Evolutionary conservation across 2,797 vertebrate species (phyloP).

Genomic region (Danio choprae): DNA sequence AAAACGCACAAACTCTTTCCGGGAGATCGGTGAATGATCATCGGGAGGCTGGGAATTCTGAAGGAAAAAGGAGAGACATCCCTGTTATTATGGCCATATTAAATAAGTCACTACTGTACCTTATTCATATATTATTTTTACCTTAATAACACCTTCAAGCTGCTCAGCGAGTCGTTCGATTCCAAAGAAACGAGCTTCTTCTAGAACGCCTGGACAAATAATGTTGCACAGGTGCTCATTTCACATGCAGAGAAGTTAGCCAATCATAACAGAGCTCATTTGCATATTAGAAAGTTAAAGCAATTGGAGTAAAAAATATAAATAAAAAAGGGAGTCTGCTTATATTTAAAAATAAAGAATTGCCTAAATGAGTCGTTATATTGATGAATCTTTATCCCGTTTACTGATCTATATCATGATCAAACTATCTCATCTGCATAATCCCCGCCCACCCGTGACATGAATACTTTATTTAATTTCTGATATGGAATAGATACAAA

Average conservation of each 20-base stretch:
- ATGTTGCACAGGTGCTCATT: background rate
- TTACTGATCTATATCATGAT: too few relatives aligned
- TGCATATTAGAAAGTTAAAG: background rate
- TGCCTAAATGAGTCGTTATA: too few relatives aligned
- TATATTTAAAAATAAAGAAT: too few relatives aligned
- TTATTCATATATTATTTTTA: conserved; percentile 57
- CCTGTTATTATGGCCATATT: background rate
- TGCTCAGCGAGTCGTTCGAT: conserved; percentile 96
- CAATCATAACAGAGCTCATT: too few relatives aligned
- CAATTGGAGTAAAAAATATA: background rate
- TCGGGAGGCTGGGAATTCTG: conserved; percentile 91
- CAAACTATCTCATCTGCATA: too few relatives aligned
- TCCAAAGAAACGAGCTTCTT: conserved; percentile 98
- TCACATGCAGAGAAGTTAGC: conserved; percentile 40
- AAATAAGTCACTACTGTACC: background rate
- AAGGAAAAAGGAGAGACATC: background rate
- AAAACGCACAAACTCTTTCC: conserved; percentile 97
- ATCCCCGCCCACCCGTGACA: too few relatives aligned
- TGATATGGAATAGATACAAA: too few relatives aligned
- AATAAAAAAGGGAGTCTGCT: background rate
- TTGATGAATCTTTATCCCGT: too few relatives aligned
- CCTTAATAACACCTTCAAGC: conserved; percentile 92
- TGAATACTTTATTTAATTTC: too few relatives aligned
- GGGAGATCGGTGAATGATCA: conserved; percentile 90
- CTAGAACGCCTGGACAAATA: conserved; percentile 85